Evolutionary conservation across 2,888 invertebrate species (phyloP), one percentile per base, ranked within the genome.

Genomic region (Metalampra italica): DNA sequence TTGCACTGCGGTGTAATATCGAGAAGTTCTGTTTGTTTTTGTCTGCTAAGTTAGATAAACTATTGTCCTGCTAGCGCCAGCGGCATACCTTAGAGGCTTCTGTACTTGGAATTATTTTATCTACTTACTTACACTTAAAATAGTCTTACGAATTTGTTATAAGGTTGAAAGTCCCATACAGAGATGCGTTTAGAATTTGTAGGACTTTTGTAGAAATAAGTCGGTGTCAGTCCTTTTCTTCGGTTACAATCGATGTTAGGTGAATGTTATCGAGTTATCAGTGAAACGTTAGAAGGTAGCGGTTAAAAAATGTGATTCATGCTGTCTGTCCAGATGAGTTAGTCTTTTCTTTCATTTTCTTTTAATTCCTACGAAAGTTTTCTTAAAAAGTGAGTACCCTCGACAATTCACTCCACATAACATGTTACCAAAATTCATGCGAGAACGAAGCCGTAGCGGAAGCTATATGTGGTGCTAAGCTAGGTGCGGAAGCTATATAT

Each of bases 31-130:
- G 78, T 83, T 83, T 83, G 75, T 78, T 79, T 75, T 75, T 69
- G 70, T 74, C 75, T 73, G 69, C 54, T 57, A 60, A 60, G 70
- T 54, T 62, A 74, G 78, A 77, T 84, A 78, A 82, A 60, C 62
- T 59, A 80, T 82, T 83, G 83, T 83, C 60, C 61, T 51, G 49
- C 54, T 65, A 83, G 78, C 75, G 77, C 77, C 81, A 77, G 74
- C 79, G 80, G 79, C 79, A 68, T 64, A 55, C 53, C 55, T 68
- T 65, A 73, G 60, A 64, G 65, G 75, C 81, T 80, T 66, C 75
- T 71, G 78, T 75, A 70, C 73, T 70, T 53, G 54, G 62, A 75
- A 74, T 51, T 64, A 22, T 22, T 67, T 69, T 66, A 66, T 48
- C 60, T 57, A 66, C 68, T n/a, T 73, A 70, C 69, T 36, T 32